phyloP scores from a whole-genome alignment of 2,888 invertebrate genomes.

The Drosophila mimica region DNA sequence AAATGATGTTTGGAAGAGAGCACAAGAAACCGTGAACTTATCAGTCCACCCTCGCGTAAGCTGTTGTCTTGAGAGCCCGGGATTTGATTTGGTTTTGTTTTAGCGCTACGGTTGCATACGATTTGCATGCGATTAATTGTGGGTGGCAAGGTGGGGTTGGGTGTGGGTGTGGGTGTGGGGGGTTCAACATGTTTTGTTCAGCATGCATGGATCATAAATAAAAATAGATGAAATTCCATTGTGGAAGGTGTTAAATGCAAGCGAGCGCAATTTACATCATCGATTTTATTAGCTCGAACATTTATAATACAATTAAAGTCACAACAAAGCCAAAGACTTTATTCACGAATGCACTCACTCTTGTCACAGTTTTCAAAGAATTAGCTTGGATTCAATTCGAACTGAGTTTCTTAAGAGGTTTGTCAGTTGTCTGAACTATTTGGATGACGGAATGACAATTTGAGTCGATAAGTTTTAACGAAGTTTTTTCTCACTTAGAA shows the following conservation, averaged over 20 bases:
- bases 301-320: constrained; percentile 77
- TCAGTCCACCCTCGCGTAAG: constrained; percentile 5
- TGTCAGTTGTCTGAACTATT: neutral
- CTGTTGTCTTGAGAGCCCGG: constrained; percentile 9
- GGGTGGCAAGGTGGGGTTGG: neutral
- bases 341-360: constrained; percentile 13
- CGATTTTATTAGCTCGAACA: constrained; percentile 81
- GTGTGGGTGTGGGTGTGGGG: constrained; percentile 9
- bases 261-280: constrained; percentile 82
- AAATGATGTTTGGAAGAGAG: neutral
- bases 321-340: constrained; percentile 13
- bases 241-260: constrained; percentile 77
- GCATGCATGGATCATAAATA: constrained; percentile 58
- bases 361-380: constrained; percentile 2
- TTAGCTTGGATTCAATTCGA: neutral
- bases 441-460: neutral
- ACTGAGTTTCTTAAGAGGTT: neutral
- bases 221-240: constrained; percentile 77
- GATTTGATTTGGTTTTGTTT: constrained; percentile 55
- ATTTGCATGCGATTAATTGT: constrained; percentile 70
- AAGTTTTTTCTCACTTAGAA: too few relatives aligned
- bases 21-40: neutral
- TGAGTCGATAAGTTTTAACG: neutral
- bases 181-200: constrained; percentile 47
- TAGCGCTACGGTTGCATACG: constrained; percentile 64